phyloP scores from a whole-genome alignment of 2,113 vertebrate genomes.

The Melanerpes aurifrons region DNA sequence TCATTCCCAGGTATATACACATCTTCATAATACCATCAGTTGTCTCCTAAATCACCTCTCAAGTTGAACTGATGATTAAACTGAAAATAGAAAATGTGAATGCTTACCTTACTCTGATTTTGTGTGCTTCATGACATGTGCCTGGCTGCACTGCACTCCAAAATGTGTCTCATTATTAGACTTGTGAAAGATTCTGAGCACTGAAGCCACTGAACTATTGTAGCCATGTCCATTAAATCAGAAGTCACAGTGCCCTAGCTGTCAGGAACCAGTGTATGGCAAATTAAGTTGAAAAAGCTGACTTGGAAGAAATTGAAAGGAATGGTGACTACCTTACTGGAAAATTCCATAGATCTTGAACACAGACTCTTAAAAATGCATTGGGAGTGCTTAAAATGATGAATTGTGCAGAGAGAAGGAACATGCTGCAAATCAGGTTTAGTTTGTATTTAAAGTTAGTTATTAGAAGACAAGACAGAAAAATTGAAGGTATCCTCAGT shows the following conservation, averaged over 20 bases:
- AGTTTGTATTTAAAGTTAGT: neutral
- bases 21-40: neutral
- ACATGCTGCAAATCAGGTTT: neutral
- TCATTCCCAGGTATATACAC: neutral
- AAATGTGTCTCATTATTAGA: neutral
- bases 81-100: neutral
- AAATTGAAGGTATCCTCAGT: neutral
- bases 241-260: neutral
- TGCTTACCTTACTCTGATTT: neutral
- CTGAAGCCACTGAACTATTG: neutral
- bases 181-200: neutral
- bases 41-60: neutral
- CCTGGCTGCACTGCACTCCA: neutral
- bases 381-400: neutral
- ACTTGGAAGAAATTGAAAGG: neutral
- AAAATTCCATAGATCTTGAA: neutral
- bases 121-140: neutral
- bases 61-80: neutral
- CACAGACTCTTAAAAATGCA: neutral
- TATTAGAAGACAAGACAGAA: neutral
- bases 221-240: neutral
- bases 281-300: neutral
- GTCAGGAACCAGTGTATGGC: neutral
- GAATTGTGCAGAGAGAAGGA: neutral
- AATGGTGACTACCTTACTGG: neutral